Evolutionary conservation across 2,888 invertebrate species (phyloP).

Genomic region (Carcina quercana): DNA sequence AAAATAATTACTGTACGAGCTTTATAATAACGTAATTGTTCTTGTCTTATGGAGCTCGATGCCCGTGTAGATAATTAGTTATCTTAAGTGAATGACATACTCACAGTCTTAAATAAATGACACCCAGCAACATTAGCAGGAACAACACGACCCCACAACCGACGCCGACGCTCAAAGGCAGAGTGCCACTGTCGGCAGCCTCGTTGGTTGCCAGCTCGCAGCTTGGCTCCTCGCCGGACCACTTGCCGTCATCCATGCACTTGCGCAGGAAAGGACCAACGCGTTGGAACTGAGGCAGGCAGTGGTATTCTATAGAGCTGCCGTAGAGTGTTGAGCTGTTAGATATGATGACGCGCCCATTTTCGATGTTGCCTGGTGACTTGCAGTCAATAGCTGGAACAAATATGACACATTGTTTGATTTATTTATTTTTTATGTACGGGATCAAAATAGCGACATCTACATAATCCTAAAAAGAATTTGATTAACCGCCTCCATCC

Average conservation of each 20-base stretch:
- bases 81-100: too few relatives aligned
- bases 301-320: slow-evolving; percentile 92
- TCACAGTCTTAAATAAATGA: slow-evolving; percentile 88
- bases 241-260: slow-evolving; percentile 87
- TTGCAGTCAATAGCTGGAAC: slow-evolving; percentile 91
- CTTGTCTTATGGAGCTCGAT: too few relatives aligned
- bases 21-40: too few relatives aligned
- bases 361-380: slow-evolving; percentile 84
- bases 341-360: slow-evolving; percentile 89
- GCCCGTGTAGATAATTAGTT: too few relatives aligned
- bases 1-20: too few relatives aligned
- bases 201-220: slow-evolving; percentile 84
- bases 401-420: too few relatives aligned
- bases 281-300: slow-evolving; percentile 87
- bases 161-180: slow-evolving; percentile 88
- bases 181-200: slow-evolving; percentile 80
- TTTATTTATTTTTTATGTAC: too few relatives aligned
- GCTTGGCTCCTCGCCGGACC: slow-evolving; percentile 91
- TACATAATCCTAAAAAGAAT: too few relatives aligned
- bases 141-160: slow-evolving; percentile 88
- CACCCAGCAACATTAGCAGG: slow-evolving; percentile 83
- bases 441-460: too few relatives aligned
- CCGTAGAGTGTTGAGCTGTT: slow-evolving; percentile 89
- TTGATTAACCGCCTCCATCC: too few relatives aligned
- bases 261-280: slow-evolving; percentile 88